phyloP scores from a whole-genome alignment of 2,888 invertebrate genomes.

The Phlogophora meticulosa region DNA sequence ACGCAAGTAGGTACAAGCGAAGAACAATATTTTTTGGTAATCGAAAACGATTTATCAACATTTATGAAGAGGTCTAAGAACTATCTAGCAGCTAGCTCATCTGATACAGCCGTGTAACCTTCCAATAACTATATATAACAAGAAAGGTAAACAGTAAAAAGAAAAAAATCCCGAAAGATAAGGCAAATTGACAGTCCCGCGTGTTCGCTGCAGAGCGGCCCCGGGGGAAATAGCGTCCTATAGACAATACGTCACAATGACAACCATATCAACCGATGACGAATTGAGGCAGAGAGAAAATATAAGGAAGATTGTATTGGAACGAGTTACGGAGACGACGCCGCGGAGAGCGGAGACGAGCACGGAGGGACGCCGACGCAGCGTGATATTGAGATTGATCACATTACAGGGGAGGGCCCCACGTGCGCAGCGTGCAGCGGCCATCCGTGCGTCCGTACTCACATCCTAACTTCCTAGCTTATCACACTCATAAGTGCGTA shows the following conservation, averaged over 20 bases:
- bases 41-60: no score
- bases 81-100: not conserved
- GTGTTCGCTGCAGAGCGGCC: slow-evolving; percentile 3
- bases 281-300: slow-evolving; percentile 31
- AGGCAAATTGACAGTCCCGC: slow-evolving; percentile 28
- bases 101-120: not conserved
- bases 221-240: slow-evolving; percentile 27
- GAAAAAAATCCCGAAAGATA: slow-evolving; percentile 12
- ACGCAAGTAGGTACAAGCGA: not conserved
- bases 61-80: not conserved
- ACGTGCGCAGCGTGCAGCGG: no score
- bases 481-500: no score
- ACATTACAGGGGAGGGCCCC: not conserved
- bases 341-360: not conserved
- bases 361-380: not conserved
- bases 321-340: slow-evolving; percentile 26
- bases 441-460: no score
- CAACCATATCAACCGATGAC: slow-evolving; percentile 47
- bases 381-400: slow-evolving; percentile 11
- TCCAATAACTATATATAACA: not conserved
- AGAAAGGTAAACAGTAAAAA: not conserved
- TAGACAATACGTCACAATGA: slow-evolving; percentile 46
- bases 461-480: no score
- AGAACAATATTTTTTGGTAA: not conserved
- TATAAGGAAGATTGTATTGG: slow-evolving; percentile 28